These are phyloP conservation scores for Carassius carassius DNA, from an alignment of 2,113 vertebrate genomes.

Conservation along the genomic window DNA sequence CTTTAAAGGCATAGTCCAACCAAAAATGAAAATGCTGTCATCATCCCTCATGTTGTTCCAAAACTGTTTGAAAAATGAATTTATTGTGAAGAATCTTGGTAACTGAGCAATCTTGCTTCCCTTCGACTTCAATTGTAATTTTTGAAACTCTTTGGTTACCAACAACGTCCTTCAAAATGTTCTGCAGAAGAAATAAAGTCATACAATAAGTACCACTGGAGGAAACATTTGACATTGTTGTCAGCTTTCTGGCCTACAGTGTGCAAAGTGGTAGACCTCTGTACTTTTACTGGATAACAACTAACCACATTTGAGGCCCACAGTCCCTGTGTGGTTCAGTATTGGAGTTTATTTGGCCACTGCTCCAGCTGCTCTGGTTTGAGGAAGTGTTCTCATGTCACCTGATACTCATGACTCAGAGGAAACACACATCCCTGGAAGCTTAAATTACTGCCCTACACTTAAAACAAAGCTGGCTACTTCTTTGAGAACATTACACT, in stretches of 20 bases:
- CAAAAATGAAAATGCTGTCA: no score
- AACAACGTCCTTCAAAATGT: not conserved
- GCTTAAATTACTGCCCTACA: constrained; percentile 36
- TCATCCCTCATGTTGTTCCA: no score
- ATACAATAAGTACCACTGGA: not conserved
- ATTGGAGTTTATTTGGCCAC: constrained; percentile 4
- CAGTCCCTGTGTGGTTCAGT: constrained; percentile 15
- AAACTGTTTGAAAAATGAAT: no score
- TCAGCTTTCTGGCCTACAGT: not conserved
- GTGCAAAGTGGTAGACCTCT: constrained; percentile 21
- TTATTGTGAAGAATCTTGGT: not conserved
- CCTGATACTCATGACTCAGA: constrained; percentile 52
- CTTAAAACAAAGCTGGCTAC: constrained; percentile 37
- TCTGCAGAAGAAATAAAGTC: not conserved
- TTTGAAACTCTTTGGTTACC: not conserved
- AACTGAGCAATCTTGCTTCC: not conserved
- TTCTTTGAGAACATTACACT: constrained; percentile 19
- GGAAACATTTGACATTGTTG: not conserved
- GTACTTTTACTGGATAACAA: constrained; percentile 12
- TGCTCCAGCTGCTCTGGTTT: constrained; percentile 3
- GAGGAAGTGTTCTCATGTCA: constrained; percentile 50
- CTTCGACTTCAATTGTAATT: no score
- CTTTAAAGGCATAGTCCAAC: no score
- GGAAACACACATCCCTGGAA: constrained; percentile 36
- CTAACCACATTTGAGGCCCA: not conserved